Percentiles rank a stretch among this genome's conserved stretches.
phyloP scores from a whole-genome alignment of 37 sponge, comb jelly and placozoan genomes.

The Geodia barretti region DNA sequence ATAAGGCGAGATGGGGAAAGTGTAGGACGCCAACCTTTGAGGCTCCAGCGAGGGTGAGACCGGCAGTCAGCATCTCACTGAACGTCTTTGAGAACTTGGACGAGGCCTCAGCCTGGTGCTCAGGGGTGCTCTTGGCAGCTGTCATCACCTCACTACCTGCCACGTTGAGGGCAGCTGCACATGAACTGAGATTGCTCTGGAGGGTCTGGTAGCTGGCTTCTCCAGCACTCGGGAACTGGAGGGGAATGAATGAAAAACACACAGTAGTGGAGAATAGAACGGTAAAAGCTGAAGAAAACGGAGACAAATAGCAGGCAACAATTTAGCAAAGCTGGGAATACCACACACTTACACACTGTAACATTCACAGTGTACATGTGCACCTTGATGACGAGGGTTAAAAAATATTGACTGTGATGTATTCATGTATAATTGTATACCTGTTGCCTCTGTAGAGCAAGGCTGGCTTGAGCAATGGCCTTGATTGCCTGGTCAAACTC shows the following conservation, averaged over 20 bases:
- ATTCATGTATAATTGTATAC: no score
- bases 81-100: conserved; percentile 70
- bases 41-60: conserved; percentile 86
- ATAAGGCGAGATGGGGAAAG: not conserved
- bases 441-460: conserved; percentile 58
- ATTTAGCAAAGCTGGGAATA: no score
- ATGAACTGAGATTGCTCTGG: conserved; percentile 79
- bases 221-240: conserved; percentile 60
- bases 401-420: no score
- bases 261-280: not conserved
- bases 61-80: conserved; percentile 72
- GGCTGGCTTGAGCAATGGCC: conserved; percentile 89
- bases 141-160: conserved; percentile 82
- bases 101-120: conserved; percentile 83
- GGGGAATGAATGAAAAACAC: not conserved
- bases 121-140: conserved; percentile 83
- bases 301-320: not conserved
- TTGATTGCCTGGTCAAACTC: conserved; percentile 98
- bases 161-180: conserved; percentile 90
- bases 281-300: no score
- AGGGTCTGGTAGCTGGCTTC: conserved; percentile 78
- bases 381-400: no score
- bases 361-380: conserved; percentile 6
- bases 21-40: conserved; percentile 50
- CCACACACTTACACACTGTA: conserved; percentile 43